Evolutionary conservation across 2,113 vertebrate species (phyloP).

Genomic region (Centrocercus urophasianus): DNA sequence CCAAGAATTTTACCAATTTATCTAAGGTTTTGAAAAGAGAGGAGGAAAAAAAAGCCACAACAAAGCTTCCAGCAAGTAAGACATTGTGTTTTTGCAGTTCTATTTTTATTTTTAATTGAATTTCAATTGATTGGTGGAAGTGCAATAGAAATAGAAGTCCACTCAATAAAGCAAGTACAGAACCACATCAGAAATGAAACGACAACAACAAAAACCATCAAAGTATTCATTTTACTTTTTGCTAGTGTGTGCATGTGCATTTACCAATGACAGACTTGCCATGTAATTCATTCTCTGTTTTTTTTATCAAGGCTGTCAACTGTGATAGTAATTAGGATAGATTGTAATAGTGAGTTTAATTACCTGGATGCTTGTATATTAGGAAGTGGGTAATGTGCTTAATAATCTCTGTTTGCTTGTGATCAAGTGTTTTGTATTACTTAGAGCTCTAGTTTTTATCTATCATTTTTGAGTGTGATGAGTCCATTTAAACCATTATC

Average conservation of each 20-base stretch:
- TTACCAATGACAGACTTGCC: background rate
- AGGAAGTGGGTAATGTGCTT: background rate
- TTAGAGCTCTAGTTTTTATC: background rate
- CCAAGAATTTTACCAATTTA: background rate
- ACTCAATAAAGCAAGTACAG: background rate
- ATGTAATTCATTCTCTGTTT: background rate
- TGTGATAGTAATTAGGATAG: background rate
- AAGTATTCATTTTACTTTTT: background rate
- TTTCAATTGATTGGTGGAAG: slow-evolving; percentile 27
- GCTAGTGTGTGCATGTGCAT: background rate
- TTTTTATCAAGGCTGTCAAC: background rate
- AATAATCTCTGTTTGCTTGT: background rate
- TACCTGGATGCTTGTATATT: background rate
- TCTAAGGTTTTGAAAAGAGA: background rate
- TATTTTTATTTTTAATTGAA: slow-evolving; percentile 55
- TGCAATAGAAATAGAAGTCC: background rate
- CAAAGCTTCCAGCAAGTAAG: background rate
- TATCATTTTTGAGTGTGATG: background rate
- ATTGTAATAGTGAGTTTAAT: background rate
- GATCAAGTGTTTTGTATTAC: background rate
- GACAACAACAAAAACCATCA: background rate
- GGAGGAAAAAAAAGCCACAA: background rate
- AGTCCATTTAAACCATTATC: background rate
- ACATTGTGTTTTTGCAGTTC: background rate
- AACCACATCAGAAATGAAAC: background rate